Evolutionary conservation across 2,888 invertebrate genomes (phyloP), one percentile per base, ranked within the genome.

Genomic region (Dolichomitus sp.): DNA sequence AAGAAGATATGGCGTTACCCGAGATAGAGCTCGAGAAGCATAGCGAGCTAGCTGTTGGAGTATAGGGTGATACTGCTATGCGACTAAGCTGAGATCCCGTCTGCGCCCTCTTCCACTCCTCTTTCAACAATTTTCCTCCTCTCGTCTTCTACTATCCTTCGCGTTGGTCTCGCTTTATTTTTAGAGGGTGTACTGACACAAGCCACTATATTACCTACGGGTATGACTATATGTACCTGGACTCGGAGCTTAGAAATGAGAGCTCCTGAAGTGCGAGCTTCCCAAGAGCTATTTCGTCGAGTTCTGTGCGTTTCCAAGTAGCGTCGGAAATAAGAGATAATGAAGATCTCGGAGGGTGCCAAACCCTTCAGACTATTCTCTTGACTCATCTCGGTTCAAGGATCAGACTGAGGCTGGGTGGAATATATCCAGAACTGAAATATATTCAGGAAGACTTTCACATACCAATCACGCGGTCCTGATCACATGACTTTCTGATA

Each of bases 1-100:
- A 85, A 88, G 84, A 84, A 86, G 87, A 87, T 84, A 82, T 80
- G 80, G 80, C 82, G 84, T 84, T 80, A 83, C 80, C 70, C 66
- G 59, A 84, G 85, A 88, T 85, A 84, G 84, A 85, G 84, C 85
- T 79, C 57, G 61, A 65, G 81, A 79, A 73, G 73, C 81, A 68
- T 69, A 59, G 37, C 19, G 11, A 37, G 61, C 75, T 80, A 48
- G 70, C 48, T 59, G 9, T 33, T 37, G 17, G 59, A 37, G 23
- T 40, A 40, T 40, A 63, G 12, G 11, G 40, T 42, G 42, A 40
- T n/a, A n/a, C 23, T 63, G 63, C 42, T 61, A 6, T 4, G 45
- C 59, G 61, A 48, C 45, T 72, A 61, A 45, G 72, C 59, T 59
- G 59, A 33, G 57, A n/a, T 48, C 6, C 17, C 48, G 6, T 40